A percentile compares a stretch with the other conserved stretches of the same genome.
Conservation (phyloP, 2,888 invertebrate species). For the Bhutanitis thaidina region DNA sequence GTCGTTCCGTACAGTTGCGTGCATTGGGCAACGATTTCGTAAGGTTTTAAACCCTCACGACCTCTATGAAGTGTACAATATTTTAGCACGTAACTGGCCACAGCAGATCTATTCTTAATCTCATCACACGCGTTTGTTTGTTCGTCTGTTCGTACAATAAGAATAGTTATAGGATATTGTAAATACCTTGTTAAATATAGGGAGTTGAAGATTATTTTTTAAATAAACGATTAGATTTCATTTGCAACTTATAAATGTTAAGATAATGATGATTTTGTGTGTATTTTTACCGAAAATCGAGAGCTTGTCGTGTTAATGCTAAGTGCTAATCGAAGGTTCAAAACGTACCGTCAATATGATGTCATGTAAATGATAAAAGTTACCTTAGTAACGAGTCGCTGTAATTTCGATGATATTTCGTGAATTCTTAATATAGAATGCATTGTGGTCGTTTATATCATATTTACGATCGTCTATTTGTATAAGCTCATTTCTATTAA, state of each 20-base stretch:
- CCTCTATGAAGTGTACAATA: too few relatives aligned
- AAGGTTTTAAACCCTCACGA: too few relatives aligned
- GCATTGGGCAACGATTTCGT: too few relatives aligned
- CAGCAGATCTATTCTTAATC: too few relatives aligned
- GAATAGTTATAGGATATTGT: conserved; percentile 1
- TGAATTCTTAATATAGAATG: conserved; percentile 9
- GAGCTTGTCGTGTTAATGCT: conserved; percentile 68
- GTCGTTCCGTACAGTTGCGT: too few relatives aligned
- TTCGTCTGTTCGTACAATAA: neutral
- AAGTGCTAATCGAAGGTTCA: conserved; percentile 68
- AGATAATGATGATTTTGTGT: conserved; percentile 17
- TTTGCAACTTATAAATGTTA: conserved; percentile 11
- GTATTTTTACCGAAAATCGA: conserved; percentile 42
- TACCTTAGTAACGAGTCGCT: conserved; percentile 48
- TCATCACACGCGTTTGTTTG: neutral
- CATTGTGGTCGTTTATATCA: neutral
- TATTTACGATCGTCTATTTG: conserved; percentile 4
- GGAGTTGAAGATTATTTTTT: conserved; percentile 4
- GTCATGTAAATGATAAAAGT: conserved; percentile 32
- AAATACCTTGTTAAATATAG: neutral
- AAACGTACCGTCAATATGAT: conserved; percentile 69
- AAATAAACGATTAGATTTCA: neutral
- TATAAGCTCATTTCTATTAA: neutral
- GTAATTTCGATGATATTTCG: conserved; percentile 40
- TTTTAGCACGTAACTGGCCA: too few relatives aligned